Conservation (phyloP, 2,888 invertebrate species). For the Hydroisotoma schaefferi region DNA sequence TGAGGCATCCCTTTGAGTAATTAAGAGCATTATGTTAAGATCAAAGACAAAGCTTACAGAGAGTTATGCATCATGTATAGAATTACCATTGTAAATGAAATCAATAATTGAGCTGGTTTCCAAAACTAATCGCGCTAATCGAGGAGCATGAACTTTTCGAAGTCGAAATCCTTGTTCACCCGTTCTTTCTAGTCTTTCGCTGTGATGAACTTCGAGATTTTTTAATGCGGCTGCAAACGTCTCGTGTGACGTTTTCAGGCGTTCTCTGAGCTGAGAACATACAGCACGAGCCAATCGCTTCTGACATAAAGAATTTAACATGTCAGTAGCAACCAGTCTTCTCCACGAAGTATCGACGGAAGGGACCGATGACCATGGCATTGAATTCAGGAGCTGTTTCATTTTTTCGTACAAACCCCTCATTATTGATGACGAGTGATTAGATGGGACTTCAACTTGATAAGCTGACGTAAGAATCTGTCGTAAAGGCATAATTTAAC, state of each 20-base stretch:
- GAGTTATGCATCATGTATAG: background rate
- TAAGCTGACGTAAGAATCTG: slow-evolving; percentile 66
- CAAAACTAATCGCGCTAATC: slow-evolving; percentile 72
- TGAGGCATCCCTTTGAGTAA: slow-evolving; percentile 55
- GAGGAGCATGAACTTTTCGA: slow-evolving; percentile 73
- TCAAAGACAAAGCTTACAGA: too few species aligned
- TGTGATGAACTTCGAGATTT: slow-evolving; percentile 67
- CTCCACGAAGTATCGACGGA: slow-evolving; percentile 65
- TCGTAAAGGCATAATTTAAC: too few species aligned
- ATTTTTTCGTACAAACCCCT: slow-evolving; percentile 54
- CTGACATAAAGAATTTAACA: slow-evolving; percentile 66
- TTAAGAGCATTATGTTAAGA: background rate
- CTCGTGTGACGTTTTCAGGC: slow-evolving; percentile 72
- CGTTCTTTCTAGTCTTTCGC: slow-evolving; percentile 69
- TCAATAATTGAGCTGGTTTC: slow-evolving; percentile 81
- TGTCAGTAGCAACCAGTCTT: slow-evolving; percentile 64
- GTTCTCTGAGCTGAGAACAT: slow-evolving; percentile 63
- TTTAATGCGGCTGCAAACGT: slow-evolving; percentile 58
- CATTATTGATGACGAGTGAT: slow-evolving; percentile 46
- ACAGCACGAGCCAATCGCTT: slow-evolving; percentile 68
- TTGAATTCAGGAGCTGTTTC: slow-evolving; percentile 61
- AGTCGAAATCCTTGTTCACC: slow-evolving; percentile 74
- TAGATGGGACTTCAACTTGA: slow-evolving; percentile 64
- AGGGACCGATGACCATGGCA: slow-evolving; percentile 60
- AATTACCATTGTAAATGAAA: slow-evolving; percentile 65